A percentile compares a stretch with the other conserved stretches of the same genome.
These are phyloP conservation scores for Bagarius yarrelli DNA, from an alignment of 2,113 vertebrate genomes.

Conservation along the genomic window DNA sequence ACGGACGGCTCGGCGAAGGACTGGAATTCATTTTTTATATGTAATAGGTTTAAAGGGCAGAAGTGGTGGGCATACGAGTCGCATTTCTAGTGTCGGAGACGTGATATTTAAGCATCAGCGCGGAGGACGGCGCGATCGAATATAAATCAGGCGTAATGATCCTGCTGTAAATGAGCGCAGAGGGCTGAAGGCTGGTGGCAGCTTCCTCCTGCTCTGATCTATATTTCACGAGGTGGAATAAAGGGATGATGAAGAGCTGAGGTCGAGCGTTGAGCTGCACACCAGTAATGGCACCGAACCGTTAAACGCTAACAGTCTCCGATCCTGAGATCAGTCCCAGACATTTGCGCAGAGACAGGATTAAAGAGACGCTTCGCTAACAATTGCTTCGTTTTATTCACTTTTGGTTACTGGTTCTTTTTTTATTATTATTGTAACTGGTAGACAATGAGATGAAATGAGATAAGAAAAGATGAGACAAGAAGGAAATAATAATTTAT, in stretches of 20 bases:
- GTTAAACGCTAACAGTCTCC: constrained; percentile 1
- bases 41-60: constrained; percentile 24
- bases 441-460: not conserved
- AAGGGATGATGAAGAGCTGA: not conserved
- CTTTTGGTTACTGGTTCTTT: not conserved
- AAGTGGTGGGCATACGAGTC: constrained; percentile 12
- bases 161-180: constrained; percentile 14
- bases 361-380: not conserved
- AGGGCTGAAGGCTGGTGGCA: constrained; percentile 7
- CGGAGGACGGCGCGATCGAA: constrained; percentile 55
- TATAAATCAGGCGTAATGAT: constrained; percentile 66
- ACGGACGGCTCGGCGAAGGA: not conserved
- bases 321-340: constrained; percentile 6
- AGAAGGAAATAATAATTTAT: no score
- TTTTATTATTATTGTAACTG: no score
- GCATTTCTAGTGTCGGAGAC: constrained; percentile 12
- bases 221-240: constrained; percentile 31
- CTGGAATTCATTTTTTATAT: constrained; percentile 28
- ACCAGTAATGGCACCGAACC: not conserved
- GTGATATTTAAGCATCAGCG: constrained; percentile 39
- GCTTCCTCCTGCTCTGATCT: constrained; percentile 27
- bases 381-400: not conserved
- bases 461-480: not conserved
- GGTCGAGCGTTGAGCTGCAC: not conserved
- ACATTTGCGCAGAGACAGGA: not conserved